A percentile compares a stretch with the other conserved stretches of the same genome.
Evolutionary conservation across 2,797 vertebrate species (phyloP).

Genomic region (Helostoma temminkii): DNA sequence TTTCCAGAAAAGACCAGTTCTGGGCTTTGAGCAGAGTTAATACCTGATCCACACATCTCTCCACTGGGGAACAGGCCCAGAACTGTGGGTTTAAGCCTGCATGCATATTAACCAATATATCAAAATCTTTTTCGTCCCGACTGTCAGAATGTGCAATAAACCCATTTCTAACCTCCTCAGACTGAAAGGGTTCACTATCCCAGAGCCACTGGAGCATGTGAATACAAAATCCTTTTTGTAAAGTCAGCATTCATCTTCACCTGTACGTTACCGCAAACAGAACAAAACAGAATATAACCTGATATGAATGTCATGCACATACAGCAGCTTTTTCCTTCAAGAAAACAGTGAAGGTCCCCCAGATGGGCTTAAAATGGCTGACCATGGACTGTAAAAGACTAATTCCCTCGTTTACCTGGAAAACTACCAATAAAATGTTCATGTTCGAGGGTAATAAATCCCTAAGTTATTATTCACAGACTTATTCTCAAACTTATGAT

Average conservation of each 20-base stretch:
- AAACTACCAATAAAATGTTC: conserved; percentile 6
- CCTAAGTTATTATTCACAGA: conserved; percentile 17
- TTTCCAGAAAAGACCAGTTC: conserved; percentile 59
- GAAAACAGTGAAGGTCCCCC: conserved; percentile 9
- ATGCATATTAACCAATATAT: conserved; percentile 76
- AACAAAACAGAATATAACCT: conserved; percentile 26
- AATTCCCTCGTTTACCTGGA: conserved; percentile 9
- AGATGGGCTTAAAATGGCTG: conserved; percentile 7
- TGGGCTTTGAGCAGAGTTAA: conserved; percentile 60
- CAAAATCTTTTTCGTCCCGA: conserved; percentile 57
- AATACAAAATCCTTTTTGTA: conserved; percentile 58
- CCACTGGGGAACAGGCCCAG: conserved; percentile 51
- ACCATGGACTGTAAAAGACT: conserved; percentile 3
- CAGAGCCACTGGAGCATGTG: conserved; percentile 31
- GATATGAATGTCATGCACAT: conserved; percentile 30
- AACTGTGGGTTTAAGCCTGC: conserved; percentile 57
- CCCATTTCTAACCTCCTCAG: conserved; percentile 64
- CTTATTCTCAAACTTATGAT: conserved; percentile 20
- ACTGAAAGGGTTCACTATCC: conserved; percentile 61
- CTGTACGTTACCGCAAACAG: conserved; percentile 43
- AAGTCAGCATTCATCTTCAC: conserved; percentile 65
- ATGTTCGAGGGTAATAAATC: background rate
- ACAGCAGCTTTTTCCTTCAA: conserved; percentile 11
- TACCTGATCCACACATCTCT: conserved; percentile 60
- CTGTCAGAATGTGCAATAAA: conserved; percentile 67